These are phyloP conservation scores for Pollenia griseotomentosa DNA, from an alignment of 2,888 invertebrate species.

Conservation along the genomic window DNA sequence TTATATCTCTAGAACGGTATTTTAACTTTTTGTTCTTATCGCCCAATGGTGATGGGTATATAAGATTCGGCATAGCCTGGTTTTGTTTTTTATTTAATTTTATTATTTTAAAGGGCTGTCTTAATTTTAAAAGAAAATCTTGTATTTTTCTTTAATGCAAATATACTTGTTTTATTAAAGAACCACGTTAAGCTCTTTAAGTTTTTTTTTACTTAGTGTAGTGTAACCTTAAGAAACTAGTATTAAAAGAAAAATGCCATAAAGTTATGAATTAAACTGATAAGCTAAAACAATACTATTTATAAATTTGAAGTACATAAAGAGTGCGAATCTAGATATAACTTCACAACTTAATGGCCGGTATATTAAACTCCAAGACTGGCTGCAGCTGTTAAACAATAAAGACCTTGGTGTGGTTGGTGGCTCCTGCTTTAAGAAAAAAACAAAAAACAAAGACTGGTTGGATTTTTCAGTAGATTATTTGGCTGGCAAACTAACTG, in stretches of 20 bases:
- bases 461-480: slow-evolving; percentile 9
- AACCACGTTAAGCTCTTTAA: too few species aligned
- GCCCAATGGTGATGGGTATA: too few species aligned
- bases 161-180: too few species aligned
- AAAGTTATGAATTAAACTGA: slow-evolving; percentile 38
- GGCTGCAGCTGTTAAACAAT: slow-evolving; percentile 60
- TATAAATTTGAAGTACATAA: slow-evolving; percentile 38
- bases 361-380: slow-evolving; percentile 20
- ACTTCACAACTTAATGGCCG: slow-evolving; percentile 34
- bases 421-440: slow-evolving; percentile 38
- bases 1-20: too few species aligned
- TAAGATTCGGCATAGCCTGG: too few species aligned
- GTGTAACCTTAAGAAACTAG: not conserved
- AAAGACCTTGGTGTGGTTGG: slow-evolving; percentile 58
- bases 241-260: not conserved
- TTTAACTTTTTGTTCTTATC: too few species aligned
- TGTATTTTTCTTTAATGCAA: too few species aligned
- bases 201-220: too few species aligned
- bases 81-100: too few species aligned
- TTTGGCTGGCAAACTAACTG: slow-evolving; percentile 8
- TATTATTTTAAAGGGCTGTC: too few species aligned
- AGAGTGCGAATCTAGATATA: slow-evolving; percentile 9
- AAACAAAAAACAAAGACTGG: slow-evolving; percentile 18
- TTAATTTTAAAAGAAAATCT: too few species aligned
- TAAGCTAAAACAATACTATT: slow-evolving; percentile 42